Evolutionary conservation across 2,888 invertebrate species (phyloP), one percentile per base, ranked within the genome.

Genomic region (Latrodectus elegans): DNA sequence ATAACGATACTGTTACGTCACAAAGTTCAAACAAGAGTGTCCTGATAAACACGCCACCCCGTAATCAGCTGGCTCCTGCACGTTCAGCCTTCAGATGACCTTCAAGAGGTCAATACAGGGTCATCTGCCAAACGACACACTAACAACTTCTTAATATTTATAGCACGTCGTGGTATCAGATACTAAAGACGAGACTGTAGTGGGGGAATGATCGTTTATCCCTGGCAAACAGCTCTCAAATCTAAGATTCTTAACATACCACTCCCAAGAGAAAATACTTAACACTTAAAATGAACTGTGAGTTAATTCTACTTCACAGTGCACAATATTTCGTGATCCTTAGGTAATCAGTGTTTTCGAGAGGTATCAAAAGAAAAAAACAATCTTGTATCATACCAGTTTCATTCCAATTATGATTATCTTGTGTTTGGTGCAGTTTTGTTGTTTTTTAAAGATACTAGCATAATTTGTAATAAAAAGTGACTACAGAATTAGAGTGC

Each of bases 51-150:
- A 84, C 71, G 64, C 64, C 52, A 67, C 49, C 84, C 15, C 72
- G 70, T 70, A 85, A 85, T 72, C 85, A 85, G 85, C 74, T 84
- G 78, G 67, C 76, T 55, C 51, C 14, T 77, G 72, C 84, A 84
- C 84, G 78, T 60, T 70, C 85, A 78, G 85, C 85, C 85, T 85
- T 84, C 84, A 84, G 60, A 70, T 85, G 85, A 85, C 85, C 85
- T 85, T 85, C 79, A 85, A 53, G 22, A 70, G 84, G 84, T 85
- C 84, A 85, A 60, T 70, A 64, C 52, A 64, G 75, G 71, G 79
- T 85, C 85, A 72, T 26, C 60, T 73, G 64, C 71, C 22, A 74
- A 78, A 84, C 84, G 84, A 84, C 84, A 79, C 79, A 79, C 74
- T 85, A 85, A 85, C 79, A 85, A 78, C 74, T 85, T 78, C 74